Base-by-base conservation (phyloP, 2,888 invertebrate species). In the Candidula unifasciata region DNA sequence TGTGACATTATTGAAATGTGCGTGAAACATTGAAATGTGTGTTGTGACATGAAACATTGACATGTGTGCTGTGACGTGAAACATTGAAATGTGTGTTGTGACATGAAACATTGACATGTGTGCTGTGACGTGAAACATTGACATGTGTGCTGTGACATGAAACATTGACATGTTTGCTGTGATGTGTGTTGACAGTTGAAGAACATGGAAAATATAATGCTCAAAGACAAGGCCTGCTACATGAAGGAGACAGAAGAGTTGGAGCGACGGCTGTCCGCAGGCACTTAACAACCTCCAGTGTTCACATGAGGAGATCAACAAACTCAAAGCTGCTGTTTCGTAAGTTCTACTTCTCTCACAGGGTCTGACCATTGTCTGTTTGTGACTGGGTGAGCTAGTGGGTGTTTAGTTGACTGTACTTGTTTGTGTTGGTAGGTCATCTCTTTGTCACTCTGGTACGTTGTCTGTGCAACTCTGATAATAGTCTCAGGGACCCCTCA, bases 211-310 rank as follows among this genome's bases (percentile, higher is more conserved):
- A 91, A 91, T 81, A 89, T 90, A 85, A 86, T 92, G 74, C 85
- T 91, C 80, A 88, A 88, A 44, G 91, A 90, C 66, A 90, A 91
- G 80, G 86, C 90, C 5, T 88, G 89, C 73, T 90, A 88, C 86
- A 88, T 90, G 89, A 88, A 89, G 69, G 92, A 92, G 83, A 86
- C 89, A 44, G 89, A 90, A 77, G 87, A 86, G 16, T 84, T 91
- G 87, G 91, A 92, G 83, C 88, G 86, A 44, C 91, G 92, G 68
- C 86, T 92, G 24, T 88, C 89, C 35, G n/a, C 90, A 90, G 82
- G 90, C 91, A 0, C 89, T 90, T 85, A 87, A 87, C 71, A 90
- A 91, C 60, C 80, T 91, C 64, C 64, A 74, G 33, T 77, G 80
- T 35, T 66, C 85, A 24, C 74, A 81, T 18, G 81, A 77, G 16